Conservation (phyloP, 1,140 invertebrate genomes). For the Musca domestica region DNA sequence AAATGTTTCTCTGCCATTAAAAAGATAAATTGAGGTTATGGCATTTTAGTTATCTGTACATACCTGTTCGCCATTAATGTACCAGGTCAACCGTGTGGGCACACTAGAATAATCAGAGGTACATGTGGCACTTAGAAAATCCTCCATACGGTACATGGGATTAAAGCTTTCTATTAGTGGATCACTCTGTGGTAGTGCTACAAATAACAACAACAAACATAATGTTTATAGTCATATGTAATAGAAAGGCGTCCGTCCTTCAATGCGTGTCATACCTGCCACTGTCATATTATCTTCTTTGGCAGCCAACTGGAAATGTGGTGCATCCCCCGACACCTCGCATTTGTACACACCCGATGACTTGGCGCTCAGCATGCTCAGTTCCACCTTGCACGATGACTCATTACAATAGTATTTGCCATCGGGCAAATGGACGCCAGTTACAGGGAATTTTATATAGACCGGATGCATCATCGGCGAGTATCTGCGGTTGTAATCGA, state of each 20-base stretch:
- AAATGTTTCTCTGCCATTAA: too few species aligned
- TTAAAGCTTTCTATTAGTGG: conserved; percentile 59
- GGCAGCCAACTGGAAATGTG: conserved; percentile 61
- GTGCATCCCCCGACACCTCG: conserved; percentile 65
- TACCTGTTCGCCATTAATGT: conserved; percentile 62
- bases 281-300: conserved; percentile 63
- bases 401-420: conserved; percentile 64
- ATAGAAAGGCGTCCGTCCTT: background rate
- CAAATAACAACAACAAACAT: conserved; percentile 39
- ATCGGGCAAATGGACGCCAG: conserved; percentile 72
- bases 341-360: conserved; percentile 61
- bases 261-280: conserved; percentile 54
- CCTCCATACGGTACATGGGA: conserved; percentile 59
- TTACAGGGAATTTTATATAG: conserved; percentile 46
- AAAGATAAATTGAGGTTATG: too few species aligned
- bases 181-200: conserved; percentile 60
- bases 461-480: conserved; percentile 48
- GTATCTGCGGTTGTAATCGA: conserved; percentile 36
- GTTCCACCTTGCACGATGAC: conserved; percentile 56
- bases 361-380: conserved; percentile 57
- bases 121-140: conserved; percentile 61
- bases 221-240: conserved; percentile 18
- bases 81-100: conserved; percentile 62
- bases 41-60: too few species aligned
- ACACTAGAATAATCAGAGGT: conserved; percentile 61